Evolutionary conservation across 2,797 vertebrate species (phyloP), one percentile per base, ranked within the genome.

Genomic region (Channallabes apus): DNA sequence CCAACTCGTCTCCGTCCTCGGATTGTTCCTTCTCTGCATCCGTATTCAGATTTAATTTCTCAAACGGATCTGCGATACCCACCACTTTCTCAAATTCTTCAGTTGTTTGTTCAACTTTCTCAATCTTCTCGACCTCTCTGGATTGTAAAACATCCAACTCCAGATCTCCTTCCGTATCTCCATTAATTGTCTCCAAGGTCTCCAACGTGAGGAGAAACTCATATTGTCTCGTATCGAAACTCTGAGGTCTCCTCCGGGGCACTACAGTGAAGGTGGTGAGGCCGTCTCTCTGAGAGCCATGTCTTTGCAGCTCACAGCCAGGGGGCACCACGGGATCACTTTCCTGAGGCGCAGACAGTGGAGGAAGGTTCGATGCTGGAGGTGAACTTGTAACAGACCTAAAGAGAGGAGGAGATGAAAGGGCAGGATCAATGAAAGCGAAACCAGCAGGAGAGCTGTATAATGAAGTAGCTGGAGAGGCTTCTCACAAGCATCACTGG

Each of bases 181-280:
- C 22, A 20, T 58, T 41, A 20, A 11, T 27, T 15, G 35, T 38
- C 15, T 78, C 35, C 41, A 11, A 22, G 32, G 56, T 79, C 27
- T 84, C 85, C 72, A 27, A 6, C 4, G 14, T 17, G 9, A 80
- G 27, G 5, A 86, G 82, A 75, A 83, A 65, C 72, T 91, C 84
- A 0, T 71, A 80, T 38, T 20, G 73, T 27, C 20, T 65, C 0
- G 1, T 64, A n/a, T n/a, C n/a, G n/a, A n/a, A n/a, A n/a, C 81
- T 91, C 67, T 77, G 68, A 24, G 22, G 91, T 67, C 3, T 73
- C 76, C 59, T 87, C 9, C 0, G 68, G 3, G 94, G 94, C 41
- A 93, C 85, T 68, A 95, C 92, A 3, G 90, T 93, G 82, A 95
- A 95, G 0, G 94, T 94, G 78, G 90, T 93, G 72, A 92, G 20